phyloP scores from a whole-genome alignment of 2,888 invertebrate species.

The Ophion ellenae region DNA sequence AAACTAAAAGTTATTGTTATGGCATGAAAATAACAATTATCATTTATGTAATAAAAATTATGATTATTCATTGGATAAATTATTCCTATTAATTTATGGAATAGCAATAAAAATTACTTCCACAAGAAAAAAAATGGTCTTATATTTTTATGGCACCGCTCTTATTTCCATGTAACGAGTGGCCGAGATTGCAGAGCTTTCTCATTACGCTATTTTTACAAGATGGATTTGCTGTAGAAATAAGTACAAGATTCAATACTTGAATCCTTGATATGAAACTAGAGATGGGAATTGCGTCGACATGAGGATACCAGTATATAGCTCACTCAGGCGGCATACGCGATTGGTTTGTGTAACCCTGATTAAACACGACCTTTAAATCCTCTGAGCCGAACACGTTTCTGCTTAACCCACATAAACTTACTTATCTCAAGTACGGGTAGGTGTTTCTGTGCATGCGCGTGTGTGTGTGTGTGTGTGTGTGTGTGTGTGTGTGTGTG shows the following conservation, averaged over 20 bases:
- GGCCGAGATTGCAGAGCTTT: no score
- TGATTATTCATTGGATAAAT: neutral
- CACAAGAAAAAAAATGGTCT: neutral
- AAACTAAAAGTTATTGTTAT: neutral
- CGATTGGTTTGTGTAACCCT: slow-evolving; percentile 65
- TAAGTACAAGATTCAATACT: neutral
- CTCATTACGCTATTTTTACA: no score
- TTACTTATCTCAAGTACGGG: slow-evolving; percentile 59
- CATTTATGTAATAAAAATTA: neutral
- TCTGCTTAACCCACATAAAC: slow-evolving; percentile 76
- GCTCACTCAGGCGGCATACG: slow-evolving; percentile 31
- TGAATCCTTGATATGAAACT: neutral
- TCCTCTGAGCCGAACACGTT: slow-evolving; percentile 72
- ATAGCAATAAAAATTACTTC: neutral
- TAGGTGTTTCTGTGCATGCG: neutral
- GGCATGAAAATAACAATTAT: no score
- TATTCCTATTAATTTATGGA: neutral
- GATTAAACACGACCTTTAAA: slow-evolving; percentile 73
- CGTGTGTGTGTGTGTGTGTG: neutral
- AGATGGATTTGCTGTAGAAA: no score
- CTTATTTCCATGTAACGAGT: no score
- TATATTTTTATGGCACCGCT: no score
- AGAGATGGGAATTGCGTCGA: slow-evolving; percentile 16
- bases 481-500: neutral
- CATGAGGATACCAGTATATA: neutral